Conservation (phyloP, 1,140 invertebrate genomes). For the Druon quercuslanigerum region DNA sequence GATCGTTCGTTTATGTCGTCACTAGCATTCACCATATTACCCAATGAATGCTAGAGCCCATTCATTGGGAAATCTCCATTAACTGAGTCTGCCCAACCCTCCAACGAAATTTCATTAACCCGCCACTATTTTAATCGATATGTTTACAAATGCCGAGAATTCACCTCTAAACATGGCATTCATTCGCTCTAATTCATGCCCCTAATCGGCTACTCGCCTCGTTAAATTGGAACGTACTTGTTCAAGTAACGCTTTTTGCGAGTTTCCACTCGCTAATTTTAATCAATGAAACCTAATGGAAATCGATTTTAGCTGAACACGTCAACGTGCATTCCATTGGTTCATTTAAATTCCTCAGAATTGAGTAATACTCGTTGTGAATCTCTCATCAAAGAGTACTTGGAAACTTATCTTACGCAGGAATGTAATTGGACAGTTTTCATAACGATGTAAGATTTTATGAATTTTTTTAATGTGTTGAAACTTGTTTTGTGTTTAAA, state of each 20-base stretch:
- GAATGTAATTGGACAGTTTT: background rate
- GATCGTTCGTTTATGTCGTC: conserved; percentile 45
- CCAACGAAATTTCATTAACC: background rate
- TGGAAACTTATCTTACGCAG: background rate
- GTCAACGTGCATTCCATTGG: background rate
- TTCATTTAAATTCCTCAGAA: background rate
- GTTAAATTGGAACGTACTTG: conserved; percentile 8
- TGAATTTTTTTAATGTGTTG: too few relatives aligned
- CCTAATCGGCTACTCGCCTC: conserved; percentile 1
- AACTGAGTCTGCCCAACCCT: background rate
- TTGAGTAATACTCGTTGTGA: conserved; percentile 3
- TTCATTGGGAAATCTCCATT: conserved; percentile 25
- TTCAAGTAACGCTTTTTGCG: background rate
- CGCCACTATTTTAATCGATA: background rate
- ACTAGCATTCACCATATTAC: conserved; percentile 22
- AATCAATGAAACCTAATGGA: conserved; percentile 11
- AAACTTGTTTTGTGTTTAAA: too few relatives aligned
- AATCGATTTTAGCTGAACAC: background rate
- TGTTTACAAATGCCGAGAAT: conserved; percentile 9
- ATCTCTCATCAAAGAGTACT: background rate
- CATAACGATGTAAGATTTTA: too few relatives aligned
- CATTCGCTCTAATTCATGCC: conserved; percentile 6
- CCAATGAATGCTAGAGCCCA: conserved; percentile 5
- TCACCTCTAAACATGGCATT: conserved; percentile 4
- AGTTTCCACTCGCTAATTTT: conserved; percentile 4